Base-by-base conservation (phyloP, 64 coral and sea anemone species). In the Montipora sp. region DNA sequence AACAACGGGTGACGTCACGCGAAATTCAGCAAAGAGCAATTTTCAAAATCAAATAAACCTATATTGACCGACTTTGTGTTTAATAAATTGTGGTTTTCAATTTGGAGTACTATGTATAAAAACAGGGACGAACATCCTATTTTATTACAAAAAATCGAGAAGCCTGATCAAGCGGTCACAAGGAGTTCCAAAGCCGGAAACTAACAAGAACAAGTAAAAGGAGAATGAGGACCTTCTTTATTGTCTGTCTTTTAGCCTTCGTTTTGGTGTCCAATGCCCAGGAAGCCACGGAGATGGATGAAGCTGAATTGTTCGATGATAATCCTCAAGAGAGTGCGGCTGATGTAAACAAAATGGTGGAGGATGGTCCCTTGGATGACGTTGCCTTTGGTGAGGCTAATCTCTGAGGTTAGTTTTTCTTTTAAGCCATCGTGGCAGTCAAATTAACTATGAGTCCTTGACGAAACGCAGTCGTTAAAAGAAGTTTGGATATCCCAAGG, bases 281-380 rank as follows among this genome's bases (percentile, higher is more conserved):
- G 47, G 82, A 85, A 71, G 82, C 82, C 2, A 85, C 82, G 22
- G 82, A 85, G 45, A 71, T 85, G 65, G 82, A 85, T 5, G 82
- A 70, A 72, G 47, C 44, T 10, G 66, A 85, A 13, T 23, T 23
- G 53, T 7, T 11, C 4, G 63, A 61, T 18, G 47, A 71, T 18
- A 20, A 10, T 18, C 2, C 47, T 67, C 45, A 51, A 59, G 49
- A 43, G 75, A 78, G 12, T 19, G 55, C 55, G 0, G 44, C 43
- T 50, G 65, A 50, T 23, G 82, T 47, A 4, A 47, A 85, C n/a
- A 5, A 70, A 50, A 11, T 51, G 45, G 45, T 68, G 18, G 82
- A 23, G 60, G 15, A 67, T 8, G 71, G 15, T n/a, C 44, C 8
- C 46, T 51, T 71, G 2, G 18, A 51, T 14, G 68, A 85, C 15